Evolutionary conservation across 2,113 vertebrate genomes (phyloP), one percentile per base, ranked within the genome.

Genomic region (Psittacus erithacus): DNA sequence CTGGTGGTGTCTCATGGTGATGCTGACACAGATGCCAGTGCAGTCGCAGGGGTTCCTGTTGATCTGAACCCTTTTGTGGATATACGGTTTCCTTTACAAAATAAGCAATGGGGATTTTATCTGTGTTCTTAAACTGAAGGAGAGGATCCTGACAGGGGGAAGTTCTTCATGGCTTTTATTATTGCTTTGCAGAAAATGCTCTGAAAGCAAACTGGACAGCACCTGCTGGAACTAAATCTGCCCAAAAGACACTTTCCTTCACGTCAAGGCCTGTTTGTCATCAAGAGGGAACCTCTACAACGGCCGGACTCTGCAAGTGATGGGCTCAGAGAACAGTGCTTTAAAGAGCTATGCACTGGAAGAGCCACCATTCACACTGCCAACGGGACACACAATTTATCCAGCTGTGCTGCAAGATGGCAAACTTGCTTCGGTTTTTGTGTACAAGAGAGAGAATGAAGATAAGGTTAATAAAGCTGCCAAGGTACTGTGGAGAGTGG

Each of bases 401-500:
- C 98, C 99, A 0, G 99, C 99, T 2, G 92, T 98, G 53, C 98
- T 99, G 12, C 98, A 98, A 50, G 99, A 99, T 93, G 98, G 98
- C 35, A 98, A 95, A 35, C 97, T 89, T 0, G 99, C 99, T 5
- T 99, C 99, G 0, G 99, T 99, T n/a, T 99, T 99, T 62, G 99
- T 99, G 19, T 99, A 99, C 94, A 98, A 98, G 88, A 97, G 98
- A 38, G 99, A 98, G 47, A 99, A 98, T 3, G 98, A 99, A 95
- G 99, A 99, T 43, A 99, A 98, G 94, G 99, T 99, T 93, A 98
- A 99, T 88, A 99, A 99, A 98, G 99, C 99, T 75, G 99, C 99
- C 67, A 99, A 99, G 98, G 99, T 99, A 97, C 91, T 7, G 52
- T 27, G 20, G 46, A 23, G 33, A 12, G 50, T 0, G 1, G 10